Conservation (phyloP, 1,140 invertebrate genomes). For the Antheraea pernyi region DNA sequence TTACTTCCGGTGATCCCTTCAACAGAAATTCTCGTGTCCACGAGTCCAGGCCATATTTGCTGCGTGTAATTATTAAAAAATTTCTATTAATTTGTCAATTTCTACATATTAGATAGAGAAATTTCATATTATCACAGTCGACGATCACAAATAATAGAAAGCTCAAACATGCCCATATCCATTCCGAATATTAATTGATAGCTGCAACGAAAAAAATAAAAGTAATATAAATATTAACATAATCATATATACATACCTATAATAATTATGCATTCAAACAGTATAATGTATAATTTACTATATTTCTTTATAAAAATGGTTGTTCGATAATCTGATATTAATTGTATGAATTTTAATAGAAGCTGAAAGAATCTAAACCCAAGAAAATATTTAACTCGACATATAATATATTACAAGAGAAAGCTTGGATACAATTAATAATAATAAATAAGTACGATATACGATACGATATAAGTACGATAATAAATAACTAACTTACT, state of each 20-base stretch:
- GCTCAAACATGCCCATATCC: slow-evolving; percentile 75
- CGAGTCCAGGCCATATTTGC: slow-evolving; percentile 75
- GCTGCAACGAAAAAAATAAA: slow-evolving; percentile 68
- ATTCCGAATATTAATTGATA: slow-evolving; percentile 73
- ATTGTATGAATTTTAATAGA: too few species aligned
- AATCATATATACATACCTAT: slow-evolving; percentile 19
- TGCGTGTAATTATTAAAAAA: slow-evolving; percentile 72
- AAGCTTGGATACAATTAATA: neutral
- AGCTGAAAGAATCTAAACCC: too few species aligned
- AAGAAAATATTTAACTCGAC: too few species aligned
- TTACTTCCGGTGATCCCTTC: slow-evolving; percentile 76
- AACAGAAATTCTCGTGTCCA: slow-evolving; percentile 74
- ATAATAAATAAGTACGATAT: too few species aligned
- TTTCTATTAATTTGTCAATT: slow-evolving; percentile 52
- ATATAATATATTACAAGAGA: neutral
- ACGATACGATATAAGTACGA: too few species aligned
- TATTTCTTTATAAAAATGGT: too few species aligned
- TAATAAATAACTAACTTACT: neutral
- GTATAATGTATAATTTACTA: too few species aligned
- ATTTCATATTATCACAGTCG: slow-evolving; percentile 70
- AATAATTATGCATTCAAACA: too few species aligned
- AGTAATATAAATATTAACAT: slow-evolving; percentile 26
- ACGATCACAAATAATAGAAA: slow-evolving; percentile 58
- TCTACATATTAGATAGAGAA: slow-evolving; percentile 45
- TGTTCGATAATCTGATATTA: too few species aligned